Percentiles rank a stretch among this genome's conserved stretches.
Evolutionary conservation across 2,797 vertebrate genomes (phyloP).

Genomic region (Apogon talboti): DNA sequence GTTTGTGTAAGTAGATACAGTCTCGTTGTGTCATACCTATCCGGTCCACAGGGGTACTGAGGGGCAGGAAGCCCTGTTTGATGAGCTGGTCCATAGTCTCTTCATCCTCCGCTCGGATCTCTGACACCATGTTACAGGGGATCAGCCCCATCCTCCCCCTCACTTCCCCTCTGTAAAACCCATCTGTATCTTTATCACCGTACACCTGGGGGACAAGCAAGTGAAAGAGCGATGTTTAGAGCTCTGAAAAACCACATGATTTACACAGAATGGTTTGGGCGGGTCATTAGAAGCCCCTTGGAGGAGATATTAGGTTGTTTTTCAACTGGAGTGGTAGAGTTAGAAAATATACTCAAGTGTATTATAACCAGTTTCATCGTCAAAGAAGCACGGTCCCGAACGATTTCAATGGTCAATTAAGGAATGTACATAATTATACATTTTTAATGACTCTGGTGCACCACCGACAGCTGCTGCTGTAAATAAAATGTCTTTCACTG

Average conservation of each 20-base stretch:
- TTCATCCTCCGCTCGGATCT: constrained; percentile 94
- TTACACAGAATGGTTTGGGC: background rate
- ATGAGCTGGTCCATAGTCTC: constrained; percentile 95
- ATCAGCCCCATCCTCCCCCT: constrained; percentile 91
- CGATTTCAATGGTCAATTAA: background rate
- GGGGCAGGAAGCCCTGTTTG: constrained; percentile 94
- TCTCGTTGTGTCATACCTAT: constrained; percentile 80
- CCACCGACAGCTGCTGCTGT: background rate
- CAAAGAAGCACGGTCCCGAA: background rate
- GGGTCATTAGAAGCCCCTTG: background rate
- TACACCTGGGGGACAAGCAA: constrained; percentile 85
- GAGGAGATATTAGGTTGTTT: background rate
- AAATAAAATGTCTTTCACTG: background rate
- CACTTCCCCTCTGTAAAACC: constrained; percentile 94
- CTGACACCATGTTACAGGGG: constrained; percentile 98
- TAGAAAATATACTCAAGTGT: too few species aligned
- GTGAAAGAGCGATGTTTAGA: constrained; percentile 1
- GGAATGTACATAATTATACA: background rate
- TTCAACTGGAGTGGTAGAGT: background rate
- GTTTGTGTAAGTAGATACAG: background rate
- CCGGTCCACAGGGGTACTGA: constrained; percentile 94
- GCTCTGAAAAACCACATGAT: background rate
- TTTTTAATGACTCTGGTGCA: background rate
- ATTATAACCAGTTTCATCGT: background rate
- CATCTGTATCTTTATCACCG: constrained; percentile 96